Conservation (phyloP, 2,888 invertebrate genomes). For the Brassicogethes aeneus region DNA sequence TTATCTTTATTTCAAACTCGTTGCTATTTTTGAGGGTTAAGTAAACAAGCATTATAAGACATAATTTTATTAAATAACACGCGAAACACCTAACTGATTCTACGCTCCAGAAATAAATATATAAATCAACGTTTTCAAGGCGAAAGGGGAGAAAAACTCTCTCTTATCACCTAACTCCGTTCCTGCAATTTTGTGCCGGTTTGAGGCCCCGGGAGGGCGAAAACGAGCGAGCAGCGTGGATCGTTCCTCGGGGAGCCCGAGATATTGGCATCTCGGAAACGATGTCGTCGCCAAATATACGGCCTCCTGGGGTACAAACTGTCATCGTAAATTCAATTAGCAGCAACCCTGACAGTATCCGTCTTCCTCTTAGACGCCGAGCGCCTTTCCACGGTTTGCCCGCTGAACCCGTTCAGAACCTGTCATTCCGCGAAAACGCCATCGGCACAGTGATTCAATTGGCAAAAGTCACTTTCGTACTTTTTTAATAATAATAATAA, state of each 20-base stretch:
- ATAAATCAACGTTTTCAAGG: too few relatives aligned
- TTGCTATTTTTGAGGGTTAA: too few relatives aligned
- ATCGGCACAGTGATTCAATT: too few relatives aligned
- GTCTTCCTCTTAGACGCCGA: conserved; percentile 21
- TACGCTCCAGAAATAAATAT: too few relatives aligned
- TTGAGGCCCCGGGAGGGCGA: neutral
- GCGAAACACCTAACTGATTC: too few relatives aligned
- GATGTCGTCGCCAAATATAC: conserved; percentile 41
- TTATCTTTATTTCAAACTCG: too few relatives aligned
- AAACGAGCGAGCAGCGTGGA: conserved; percentile 26
- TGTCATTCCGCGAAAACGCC: neutral
- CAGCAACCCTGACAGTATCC: conserved; percentile 30
- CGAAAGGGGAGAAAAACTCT: too few relatives aligned
- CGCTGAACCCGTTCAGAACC: neutral
- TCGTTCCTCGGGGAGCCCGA: conserved; percentile 37
- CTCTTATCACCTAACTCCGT: neutral
- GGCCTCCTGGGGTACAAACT: conserved; percentile 38
- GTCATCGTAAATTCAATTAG: conserved; percentile 42
- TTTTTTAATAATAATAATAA: too few relatives aligned
- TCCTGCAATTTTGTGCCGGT: neutral
- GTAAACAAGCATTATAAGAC: too few relatives aligned
- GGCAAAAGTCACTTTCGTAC: too few relatives aligned
- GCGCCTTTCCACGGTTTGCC: conserved; percentile 4
- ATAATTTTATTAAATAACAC: too few relatives aligned
- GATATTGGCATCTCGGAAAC: conserved; percentile 39